These are phyloP conservation scores for Rhinopomastus cyanomelas DNA, from an alignment of 2,113 vertebrate genomes.

Conservation along the genomic window DNA sequence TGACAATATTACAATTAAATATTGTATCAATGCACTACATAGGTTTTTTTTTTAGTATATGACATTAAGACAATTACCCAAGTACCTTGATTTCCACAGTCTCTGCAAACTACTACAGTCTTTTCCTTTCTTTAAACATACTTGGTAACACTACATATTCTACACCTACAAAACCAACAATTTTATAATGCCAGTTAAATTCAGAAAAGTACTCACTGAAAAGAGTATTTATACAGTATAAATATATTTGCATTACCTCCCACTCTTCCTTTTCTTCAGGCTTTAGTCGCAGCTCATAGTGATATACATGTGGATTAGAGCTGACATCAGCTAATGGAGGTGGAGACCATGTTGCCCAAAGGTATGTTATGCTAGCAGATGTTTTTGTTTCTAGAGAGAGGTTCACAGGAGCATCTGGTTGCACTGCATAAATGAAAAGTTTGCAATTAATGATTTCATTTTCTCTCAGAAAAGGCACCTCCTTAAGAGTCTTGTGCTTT, in stretches of 20 bases:
- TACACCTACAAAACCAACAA: neutral
- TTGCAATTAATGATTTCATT: neutral
- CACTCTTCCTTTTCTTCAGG: conserved; percentile 79
- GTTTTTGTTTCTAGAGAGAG: conserved; percentile 71
- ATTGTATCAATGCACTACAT: neutral
- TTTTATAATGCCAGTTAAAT: neutral
- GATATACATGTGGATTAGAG: conserved; percentile 82
- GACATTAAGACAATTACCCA: neutral
- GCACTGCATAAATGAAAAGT: conserved; percentile 76
- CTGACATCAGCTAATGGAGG: conserved; percentile 77
- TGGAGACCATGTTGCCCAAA: conserved; percentile 85
- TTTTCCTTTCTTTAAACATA: neutral
- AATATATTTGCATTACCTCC: conserved; percentile 79
- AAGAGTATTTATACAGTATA: neutral
- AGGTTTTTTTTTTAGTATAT: neutral
- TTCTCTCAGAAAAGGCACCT: neutral
- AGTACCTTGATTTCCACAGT: neutral
- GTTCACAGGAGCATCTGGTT: conserved; percentile 86
- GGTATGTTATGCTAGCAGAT: conserved; percentile 66
- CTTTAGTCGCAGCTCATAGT: conserved; percentile 87
- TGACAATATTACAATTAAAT: neutral
- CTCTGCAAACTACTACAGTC: neutral
- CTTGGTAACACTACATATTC: neutral
- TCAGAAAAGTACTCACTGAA: neutral
- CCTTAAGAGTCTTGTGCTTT: neutral